Evolutionary conservation across 2,113 vertebrate species (phyloP).

Genomic region (Capricornis sumatraensis): DNA sequence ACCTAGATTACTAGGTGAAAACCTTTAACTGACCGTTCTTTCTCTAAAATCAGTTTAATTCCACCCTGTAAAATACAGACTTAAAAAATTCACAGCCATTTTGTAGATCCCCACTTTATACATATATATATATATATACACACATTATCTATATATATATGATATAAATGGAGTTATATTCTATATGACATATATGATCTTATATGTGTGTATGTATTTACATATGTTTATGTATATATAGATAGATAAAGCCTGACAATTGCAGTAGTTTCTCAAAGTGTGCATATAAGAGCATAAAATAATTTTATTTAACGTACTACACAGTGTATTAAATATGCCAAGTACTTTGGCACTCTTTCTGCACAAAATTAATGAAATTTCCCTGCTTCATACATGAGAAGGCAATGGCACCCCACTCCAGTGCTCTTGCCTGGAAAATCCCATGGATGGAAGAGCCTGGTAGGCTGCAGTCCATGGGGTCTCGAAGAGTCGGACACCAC

Average conservation of each 20-base stretch:
- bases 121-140: neutral
- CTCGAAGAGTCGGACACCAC: fast-evolving
- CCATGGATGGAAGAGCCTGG: too few species aligned
- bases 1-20: neutral
- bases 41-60: neutral
- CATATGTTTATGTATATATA: too few species aligned
- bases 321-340: neutral
- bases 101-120: neutral
- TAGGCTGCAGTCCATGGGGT: too few species aligned
- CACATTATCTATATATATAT: neutral
- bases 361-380: neutral
- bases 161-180: neutral
- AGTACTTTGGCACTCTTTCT: neutral
- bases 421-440: too few species aligned
- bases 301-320: neutral
- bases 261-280: neutral
- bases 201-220: neutral
- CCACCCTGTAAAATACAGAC: neutral
- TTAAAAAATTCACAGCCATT: neutral
- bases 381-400: neutral
- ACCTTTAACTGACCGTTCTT: neutral
- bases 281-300: neutral
- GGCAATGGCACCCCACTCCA: too few species aligned
- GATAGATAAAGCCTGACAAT: neutral
- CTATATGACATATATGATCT: neutral